phyloP scores from a whole-genome alignment of 1,140 invertebrate species.

The Drosophila bocqueti region DNA sequence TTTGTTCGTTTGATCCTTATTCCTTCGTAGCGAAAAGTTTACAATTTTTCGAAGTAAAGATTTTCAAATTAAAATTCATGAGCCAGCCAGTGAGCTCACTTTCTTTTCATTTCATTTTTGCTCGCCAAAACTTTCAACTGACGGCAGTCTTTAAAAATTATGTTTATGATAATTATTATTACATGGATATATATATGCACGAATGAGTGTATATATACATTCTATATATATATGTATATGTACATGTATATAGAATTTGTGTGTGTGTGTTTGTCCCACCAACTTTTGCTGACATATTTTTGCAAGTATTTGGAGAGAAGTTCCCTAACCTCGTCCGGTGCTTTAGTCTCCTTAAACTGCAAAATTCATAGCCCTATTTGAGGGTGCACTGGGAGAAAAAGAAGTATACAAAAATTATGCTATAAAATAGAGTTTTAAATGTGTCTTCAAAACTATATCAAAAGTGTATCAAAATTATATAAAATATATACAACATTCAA shows the following conservation, averaged over 20 bases:
- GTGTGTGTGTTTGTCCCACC: background rate
- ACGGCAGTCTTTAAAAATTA: conserved; percentile 40
- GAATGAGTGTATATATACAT: conserved; percentile 12
- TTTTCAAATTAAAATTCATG: conserved; percentile 56
- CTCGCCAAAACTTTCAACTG: background rate
- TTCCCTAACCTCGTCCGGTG: conserved; percentile 17
- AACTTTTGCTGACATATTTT: conserved; percentile 56
- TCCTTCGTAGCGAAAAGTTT: background rate
- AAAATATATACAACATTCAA: background rate
- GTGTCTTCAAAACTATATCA: background rate
- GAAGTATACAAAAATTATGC: background rate
- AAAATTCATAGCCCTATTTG: conserved; percentile 70
- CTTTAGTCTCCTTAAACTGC: conserved; percentile 40
- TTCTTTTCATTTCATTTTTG: conserved; percentile 35
- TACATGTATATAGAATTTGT: background rate
- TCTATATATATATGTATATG: background rate
- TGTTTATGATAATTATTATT: conserved; percentile 50
- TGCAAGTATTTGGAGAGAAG: conserved; percentile 52
- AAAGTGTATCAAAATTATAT: background rate
- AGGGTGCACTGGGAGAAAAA: conserved; percentile 10
- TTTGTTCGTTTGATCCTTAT: background rate
- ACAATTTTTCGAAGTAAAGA: conserved; percentile 53
- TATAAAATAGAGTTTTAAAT: background rate
- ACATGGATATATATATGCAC: conserved; percentile 23
- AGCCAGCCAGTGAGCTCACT: conserved; percentile 4